Conservation (phyloP, 2,113 vertebrate genomes). For the Danionella cerebrum region DNA sequence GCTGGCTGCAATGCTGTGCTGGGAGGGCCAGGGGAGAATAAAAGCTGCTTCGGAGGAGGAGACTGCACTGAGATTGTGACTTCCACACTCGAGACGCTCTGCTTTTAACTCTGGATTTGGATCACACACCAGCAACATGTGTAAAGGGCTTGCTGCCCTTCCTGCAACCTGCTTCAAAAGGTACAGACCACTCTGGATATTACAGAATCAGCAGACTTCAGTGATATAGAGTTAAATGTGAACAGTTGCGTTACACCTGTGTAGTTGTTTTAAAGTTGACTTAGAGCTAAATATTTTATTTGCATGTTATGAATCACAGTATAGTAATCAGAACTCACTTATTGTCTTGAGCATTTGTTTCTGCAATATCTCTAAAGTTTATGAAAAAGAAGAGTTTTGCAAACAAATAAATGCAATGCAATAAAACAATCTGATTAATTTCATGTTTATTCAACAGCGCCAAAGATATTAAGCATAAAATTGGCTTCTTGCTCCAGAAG, state of each 20-base stretch:
- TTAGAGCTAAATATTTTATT: too few species aligned
- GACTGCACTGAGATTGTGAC: conserved; percentile 30
- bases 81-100: neutral
- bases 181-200: conserved; percentile 58
- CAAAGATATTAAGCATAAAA: conserved; percentile 90
- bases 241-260: too few species aligned
- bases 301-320: too few species aligned
- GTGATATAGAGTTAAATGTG: too few species aligned
- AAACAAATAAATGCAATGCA: too few species aligned
- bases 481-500: conserved; percentile 84
- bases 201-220: too few species aligned
- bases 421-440: neutral
- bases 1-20: conserved; percentile 33
- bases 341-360: too few species aligned
- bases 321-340: too few species aligned
- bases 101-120: conserved; percentile 39
- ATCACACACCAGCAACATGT: conserved; percentile 67
- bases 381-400: too few species aligned
- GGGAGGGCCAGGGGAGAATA: conserved; percentile 44
- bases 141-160: conserved; percentile 84
- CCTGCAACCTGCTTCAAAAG: conserved; percentile 89
- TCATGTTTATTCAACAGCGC: conserved; percentile 59
- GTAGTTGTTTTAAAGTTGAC: too few species aligned
- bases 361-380: too few species aligned
- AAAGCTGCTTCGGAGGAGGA: conserved; percentile 48